phyloP scores from a whole-genome alignment of 1,140 invertebrate species.

The Cherax destructor region DNA sequence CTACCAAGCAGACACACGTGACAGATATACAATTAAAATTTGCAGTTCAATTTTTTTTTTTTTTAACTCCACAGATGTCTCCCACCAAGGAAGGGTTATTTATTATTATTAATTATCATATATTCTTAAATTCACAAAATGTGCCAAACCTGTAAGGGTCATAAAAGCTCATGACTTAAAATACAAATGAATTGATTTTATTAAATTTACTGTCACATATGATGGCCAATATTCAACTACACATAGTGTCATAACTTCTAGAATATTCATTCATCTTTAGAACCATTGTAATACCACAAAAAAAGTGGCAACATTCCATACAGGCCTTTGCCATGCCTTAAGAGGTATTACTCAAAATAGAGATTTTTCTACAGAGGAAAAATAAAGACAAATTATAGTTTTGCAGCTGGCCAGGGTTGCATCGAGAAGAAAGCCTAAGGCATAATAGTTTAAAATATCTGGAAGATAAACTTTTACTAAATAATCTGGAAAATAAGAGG shows the following conservation, averaged over 20 bases:
- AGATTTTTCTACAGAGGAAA: not conserved
- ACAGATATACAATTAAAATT: not conserved
- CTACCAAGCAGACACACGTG: not conserved
- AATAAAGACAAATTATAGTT: not conserved
- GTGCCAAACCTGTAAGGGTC: too few relatives aligned
- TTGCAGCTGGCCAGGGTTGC: constrained; percentile 3
- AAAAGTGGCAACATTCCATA: not conserved
- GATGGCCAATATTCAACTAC: not conserved
- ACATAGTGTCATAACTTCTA: not conserved
- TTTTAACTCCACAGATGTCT: too few relatives aligned
- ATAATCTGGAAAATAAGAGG: constrained; percentile 29
- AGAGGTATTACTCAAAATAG: not conserved
- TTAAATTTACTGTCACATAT: not conserved
- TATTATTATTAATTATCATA: too few relatives aligned
- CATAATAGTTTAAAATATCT: constrained; percentile 10
- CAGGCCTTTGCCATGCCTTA: not conserved
- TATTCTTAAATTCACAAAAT: too few relatives aligned
- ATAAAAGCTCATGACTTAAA: not conserved
- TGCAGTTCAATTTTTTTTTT: too few relatives aligned
- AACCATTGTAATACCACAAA: not conserved
- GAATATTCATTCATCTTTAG: not conserved
- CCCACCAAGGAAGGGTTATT: too few relatives aligned
- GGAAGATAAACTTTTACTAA: not conserved
- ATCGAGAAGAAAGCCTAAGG: not conserved
- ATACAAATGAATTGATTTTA: not conserved